Percentiles rank a stretch among this genome's conserved stretches.
Conservation (phyloP, 1,140 invertebrate species). For the Arion vulgaris region DNA sequence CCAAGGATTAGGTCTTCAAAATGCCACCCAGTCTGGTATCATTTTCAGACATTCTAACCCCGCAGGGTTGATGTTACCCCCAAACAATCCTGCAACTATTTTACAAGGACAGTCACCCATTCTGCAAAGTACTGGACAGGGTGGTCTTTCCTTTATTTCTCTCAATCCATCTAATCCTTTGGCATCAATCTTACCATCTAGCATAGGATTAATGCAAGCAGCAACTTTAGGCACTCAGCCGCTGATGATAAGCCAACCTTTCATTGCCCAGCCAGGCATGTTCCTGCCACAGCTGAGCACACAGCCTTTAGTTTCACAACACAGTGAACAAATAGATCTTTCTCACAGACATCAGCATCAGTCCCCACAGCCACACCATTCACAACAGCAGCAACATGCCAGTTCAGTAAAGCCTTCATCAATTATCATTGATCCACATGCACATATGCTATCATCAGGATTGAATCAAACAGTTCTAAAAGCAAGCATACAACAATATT, state of each 20-base stretch:
- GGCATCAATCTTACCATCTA: not conserved
- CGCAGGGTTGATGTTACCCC: slow-evolving; percentile 5
- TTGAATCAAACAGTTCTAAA: slow-evolving; percentile 13
- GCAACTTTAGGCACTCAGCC: slow-evolving; percentile 6
- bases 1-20: slow-evolving; percentile 21
- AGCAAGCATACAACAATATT: not conserved
- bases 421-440: slow-evolving; percentile 20
- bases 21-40: not conserved
- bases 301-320: not conserved
- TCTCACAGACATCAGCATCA: not conserved
- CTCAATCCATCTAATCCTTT: slow-evolving; percentile 10
- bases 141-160: slow-evolving; percentile 22
- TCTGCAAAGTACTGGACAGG: slow-evolving; percentile 4
- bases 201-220: slow-evolving; percentile 27
- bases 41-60: not conserved
- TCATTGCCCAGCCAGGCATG: slow-evolving; percentile 8
- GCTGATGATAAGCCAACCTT: slow-evolving; percentile 23
- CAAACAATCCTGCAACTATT: slow-evolving; percentile 3
- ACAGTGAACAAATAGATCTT: not conserved
- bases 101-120: slow-evolving; percentile 12
- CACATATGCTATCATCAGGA: slow-evolving; percentile 15
- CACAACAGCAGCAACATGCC: not conserved
- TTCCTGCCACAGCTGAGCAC: slow-evolving; percentile 20
- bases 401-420: not conserved
- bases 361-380: not conserved